Percentiles rank a stretch among this genome's conserved stretches.
phyloP scores from a whole-genome alignment of 2,797 vertebrate species.

The Coilia nasus region DNA sequence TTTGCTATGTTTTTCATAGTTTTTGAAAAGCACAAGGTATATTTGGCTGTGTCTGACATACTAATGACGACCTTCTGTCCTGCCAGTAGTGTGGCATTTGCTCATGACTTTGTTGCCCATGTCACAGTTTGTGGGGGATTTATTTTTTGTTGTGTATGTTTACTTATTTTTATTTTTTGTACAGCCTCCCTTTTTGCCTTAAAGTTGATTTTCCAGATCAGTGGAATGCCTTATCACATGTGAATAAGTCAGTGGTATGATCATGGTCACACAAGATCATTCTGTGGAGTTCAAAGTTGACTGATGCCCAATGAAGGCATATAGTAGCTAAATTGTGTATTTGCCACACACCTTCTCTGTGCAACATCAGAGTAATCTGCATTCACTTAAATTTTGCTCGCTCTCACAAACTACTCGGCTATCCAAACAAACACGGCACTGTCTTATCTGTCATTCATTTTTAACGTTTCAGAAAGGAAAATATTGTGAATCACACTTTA shows the following conservation, averaged over 20 bases:
- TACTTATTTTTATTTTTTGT: not conserved
- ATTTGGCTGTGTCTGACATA: conserved; percentile 20
- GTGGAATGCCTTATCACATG: conserved; percentile 44
- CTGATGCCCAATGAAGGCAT: conserved; percentile 43
- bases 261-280: not conserved
- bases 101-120: not conserved
- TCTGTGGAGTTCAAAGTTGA: conserved; percentile 45
- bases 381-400: not conserved
- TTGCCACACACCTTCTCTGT: conserved; percentile 19
- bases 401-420: not conserved
- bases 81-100: not conserved
- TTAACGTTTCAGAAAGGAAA: not conserved
- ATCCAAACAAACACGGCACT: not conserved
- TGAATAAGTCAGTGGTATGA: conserved; percentile 16
- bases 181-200: conserved; percentile 61
- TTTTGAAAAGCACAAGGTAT: conserved; percentile 47
- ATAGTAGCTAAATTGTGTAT: not conserved
- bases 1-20: not conserved
- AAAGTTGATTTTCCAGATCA: conserved; percentile 47
- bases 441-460: not conserved
- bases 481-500: not conserved
- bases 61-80: not conserved
- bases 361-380: not conserved
- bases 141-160: conserved; percentile 16
- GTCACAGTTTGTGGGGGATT: not conserved